A percentile compares a stretch with the other conserved stretches of the same genome.
Evolutionary conservation across 2,888 invertebrate genomes (phyloP).

Genomic region (Noctua pronuba): DNA sequence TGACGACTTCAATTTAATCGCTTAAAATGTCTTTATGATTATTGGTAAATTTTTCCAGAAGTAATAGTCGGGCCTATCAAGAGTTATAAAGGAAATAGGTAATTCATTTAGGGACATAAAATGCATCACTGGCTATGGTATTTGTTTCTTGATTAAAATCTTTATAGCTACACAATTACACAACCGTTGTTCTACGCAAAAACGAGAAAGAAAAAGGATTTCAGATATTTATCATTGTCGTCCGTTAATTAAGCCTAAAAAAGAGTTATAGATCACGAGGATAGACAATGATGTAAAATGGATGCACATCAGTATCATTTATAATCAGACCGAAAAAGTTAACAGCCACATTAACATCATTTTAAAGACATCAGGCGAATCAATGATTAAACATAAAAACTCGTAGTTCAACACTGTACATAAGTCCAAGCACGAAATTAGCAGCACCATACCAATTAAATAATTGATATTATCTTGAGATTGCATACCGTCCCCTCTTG

Average conservation of each 20-base stretch:
- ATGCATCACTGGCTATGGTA: slow-evolving; percentile 12
- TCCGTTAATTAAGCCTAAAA: background rate
- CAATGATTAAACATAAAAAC: background rate
- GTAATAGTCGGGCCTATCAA: background rate
- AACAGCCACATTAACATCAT: background rate
- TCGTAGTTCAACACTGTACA: background rate
- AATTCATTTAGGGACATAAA: slow-evolving; percentile 2
- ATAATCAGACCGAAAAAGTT: background rate
- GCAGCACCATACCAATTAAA: background rate
- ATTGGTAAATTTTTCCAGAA: background rate
- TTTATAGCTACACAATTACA: background rate
- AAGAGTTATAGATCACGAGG: background rate
- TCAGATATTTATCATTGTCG: background rate
- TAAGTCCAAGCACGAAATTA: background rate
- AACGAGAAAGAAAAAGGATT: background rate
- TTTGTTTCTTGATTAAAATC: slow-evolving; percentile 24
- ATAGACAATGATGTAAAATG: too few relatives aligned
- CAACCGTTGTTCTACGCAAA: background rate
- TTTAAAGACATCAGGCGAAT: background rate
- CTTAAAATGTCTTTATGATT: background rate
- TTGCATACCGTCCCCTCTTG: background rate
- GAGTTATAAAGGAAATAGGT: background rate
- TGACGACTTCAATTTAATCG: background rate
- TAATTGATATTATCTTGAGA: background rate
- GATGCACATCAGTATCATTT: background rate